Percentiles rank a stretch among this genome's conserved stretches.
Conservation (phyloP, 2,113 vertebrate genomes). For the Ceratotherium simum region DNA sequence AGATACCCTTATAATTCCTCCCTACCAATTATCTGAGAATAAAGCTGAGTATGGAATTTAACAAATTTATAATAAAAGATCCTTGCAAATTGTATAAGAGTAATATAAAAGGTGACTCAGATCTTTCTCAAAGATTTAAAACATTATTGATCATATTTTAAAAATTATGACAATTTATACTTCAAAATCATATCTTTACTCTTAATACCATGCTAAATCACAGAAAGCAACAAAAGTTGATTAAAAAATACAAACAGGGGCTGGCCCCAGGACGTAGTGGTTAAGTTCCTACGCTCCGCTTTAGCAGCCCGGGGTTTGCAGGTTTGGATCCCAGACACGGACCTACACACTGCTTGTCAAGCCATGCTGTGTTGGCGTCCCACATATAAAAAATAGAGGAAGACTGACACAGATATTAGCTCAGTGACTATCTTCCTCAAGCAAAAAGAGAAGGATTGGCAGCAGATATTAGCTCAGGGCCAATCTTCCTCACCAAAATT, state of each 20-base stretch:
- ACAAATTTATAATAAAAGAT: slow-evolving; percentile 5
- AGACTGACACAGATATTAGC: too few relatives aligned
- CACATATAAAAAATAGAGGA: too few relatives aligned
- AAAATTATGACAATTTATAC: neutral
- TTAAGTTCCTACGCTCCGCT: too few relatives aligned
- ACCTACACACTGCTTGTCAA: too few relatives aligned
- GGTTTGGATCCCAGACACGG: too few relatives aligned
- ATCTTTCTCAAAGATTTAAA: slow-evolving; percentile 47
- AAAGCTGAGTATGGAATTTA: slow-evolving; percentile 20
- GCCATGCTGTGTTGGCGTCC: too few relatives aligned
- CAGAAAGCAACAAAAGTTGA: slow-evolving; percentile 53
- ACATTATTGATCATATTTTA: neutral
- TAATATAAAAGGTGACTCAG: slow-evolving; percentile 29
- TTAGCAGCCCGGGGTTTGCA: too few relatives aligned
- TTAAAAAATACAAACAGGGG: slow-evolving; percentile 22
- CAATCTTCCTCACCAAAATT: too few relatives aligned
- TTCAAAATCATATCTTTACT: slow-evolving; percentile 48
- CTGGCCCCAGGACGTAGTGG: too few relatives aligned
- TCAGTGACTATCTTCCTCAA: too few relatives aligned
- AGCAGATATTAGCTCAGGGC: too few relatives aligned
- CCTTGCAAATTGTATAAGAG: neutral
- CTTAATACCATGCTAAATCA: slow-evolving; percentile 44
- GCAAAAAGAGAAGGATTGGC: too few relatives aligned
- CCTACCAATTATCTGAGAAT: neutral
- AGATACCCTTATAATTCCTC: neutral